Base-by-base conservation (phyloP, 2,797 vertebrate genomes). In the Peromyscus attwateri region DNA sequence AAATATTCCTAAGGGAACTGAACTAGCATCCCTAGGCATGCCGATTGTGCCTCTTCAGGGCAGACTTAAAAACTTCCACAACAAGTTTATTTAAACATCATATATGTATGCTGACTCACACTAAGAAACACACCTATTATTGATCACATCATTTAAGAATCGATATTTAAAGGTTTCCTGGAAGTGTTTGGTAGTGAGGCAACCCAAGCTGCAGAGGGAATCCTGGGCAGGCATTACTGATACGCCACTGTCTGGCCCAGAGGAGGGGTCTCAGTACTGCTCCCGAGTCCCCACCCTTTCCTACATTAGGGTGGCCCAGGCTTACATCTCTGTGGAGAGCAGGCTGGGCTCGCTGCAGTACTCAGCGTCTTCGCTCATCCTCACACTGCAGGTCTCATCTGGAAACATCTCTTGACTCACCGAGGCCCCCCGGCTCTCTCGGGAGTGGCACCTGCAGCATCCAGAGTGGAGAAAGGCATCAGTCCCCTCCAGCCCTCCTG, bases 251-350 rank as follows among this genome's bases (percentile, higher is more conserved):
- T 11, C 55, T 25, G 21, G 17, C 31, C 40, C 52, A 6, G 70
- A 85, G 79, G 46, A 68, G 29, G 31, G 62, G 40, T n/a, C 70
- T 87, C 34, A 43, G 55, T 12, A 43, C 57, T 12, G 0, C 34
- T 71, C 93, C 91, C 23, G 90, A 57, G 73, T 95, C 88, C 95
- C 95, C 95, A 87, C 62, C 92, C 55, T n/a, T 23, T 64, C 77
- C 97, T 49, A 68, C 4, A 87, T 84, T 93, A 13, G 62, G 70
- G 7, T 2, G 0, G 84, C 92, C 46, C 0, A 87, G 95, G 96
- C 99, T 98, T 99, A 99, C 99, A 99, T 99, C 98, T 99, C 99
- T 7, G 99, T 99, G 98, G 99, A 99, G 97, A 99, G 99, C 89
- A 99, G 99, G 98, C 99, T 99, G 98, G 99, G 99, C 95, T 99